Percentiles rank a stretch among this genome's conserved stretches.
Evolutionary conservation across 2,797 vertebrate species (phyloP).

Genomic region (Tadarida brasiliensis): DNA sequence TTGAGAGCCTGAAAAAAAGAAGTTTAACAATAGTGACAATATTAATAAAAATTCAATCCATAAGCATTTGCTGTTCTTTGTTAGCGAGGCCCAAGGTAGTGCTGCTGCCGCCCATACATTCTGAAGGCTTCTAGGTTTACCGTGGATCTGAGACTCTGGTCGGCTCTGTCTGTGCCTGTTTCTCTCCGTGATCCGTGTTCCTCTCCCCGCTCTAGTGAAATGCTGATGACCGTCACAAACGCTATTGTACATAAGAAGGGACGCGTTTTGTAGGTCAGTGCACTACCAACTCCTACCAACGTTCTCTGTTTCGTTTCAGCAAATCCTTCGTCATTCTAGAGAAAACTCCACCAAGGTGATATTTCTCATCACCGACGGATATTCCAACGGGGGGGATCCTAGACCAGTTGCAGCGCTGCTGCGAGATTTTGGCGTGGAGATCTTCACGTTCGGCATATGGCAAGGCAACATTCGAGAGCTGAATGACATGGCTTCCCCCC

Average conservation of each 20-base stretch:
- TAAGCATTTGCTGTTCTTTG: neutral
- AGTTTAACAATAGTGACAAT: neutral
- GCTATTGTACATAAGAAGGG: neutral
- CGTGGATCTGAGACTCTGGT: neutral
- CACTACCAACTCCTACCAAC: neutral
- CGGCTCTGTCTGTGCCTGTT: neutral
- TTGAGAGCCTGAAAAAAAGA: neutral
- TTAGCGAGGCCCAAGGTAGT: neutral
- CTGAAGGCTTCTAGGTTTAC: neutral
- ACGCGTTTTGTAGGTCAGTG: neutral
- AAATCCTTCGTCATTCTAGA: constrained; percentile 96
- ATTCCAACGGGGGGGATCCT: constrained; percentile 98
- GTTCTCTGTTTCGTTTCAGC: constrained; percentile 88
- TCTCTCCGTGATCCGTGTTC: neutral
- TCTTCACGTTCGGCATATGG: constrained; percentile 99
- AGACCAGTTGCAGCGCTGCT: constrained; percentile 94
- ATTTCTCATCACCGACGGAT: constrained; percentile 98
- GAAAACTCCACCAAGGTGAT: constrained; percentile 95
- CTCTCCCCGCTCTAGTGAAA: neutral
- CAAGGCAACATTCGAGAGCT: constrained; percentile 98
- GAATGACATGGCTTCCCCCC: constrained; percentile 97
- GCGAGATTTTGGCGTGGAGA: constrained; percentile 95
- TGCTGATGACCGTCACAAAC: neutral
- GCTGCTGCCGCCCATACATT: neutral
- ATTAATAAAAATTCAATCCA: neutral